Conservation (phyloP, 2,888 invertebrate species). For the Lingula anatina region DNA sequence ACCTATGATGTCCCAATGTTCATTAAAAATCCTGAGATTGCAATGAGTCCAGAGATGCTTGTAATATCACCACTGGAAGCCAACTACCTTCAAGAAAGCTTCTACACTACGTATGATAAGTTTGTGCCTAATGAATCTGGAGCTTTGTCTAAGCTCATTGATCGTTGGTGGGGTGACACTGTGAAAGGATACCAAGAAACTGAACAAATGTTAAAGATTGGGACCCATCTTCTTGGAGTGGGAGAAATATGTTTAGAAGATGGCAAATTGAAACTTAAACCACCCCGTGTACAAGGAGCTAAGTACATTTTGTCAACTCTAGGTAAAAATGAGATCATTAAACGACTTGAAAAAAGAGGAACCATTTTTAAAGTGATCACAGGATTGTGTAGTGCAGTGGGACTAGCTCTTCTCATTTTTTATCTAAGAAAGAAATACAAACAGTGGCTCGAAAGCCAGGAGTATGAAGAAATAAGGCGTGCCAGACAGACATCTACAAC, state of each 20-base stretch:
- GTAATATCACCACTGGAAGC: conserved; percentile 67
- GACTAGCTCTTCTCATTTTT: conserved; percentile 58
- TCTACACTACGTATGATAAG: conserved; percentile 77
- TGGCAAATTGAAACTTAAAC: conserved; percentile 62
- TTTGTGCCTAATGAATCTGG: conserved; percentile 74
- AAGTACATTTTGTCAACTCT: conserved; percentile 76
- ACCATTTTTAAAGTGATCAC: conserved; percentile 57
- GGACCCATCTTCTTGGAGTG: conserved; percentile 72
- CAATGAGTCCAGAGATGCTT: conserved; percentile 61
- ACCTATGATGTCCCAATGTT: conserved; percentile 52
- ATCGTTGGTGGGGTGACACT: conserved; percentile 74
- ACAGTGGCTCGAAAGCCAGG: conserved; percentile 6
- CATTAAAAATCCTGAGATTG: conserved; percentile 2
- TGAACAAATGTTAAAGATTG: conserved; percentile 79
- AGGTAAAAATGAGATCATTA: conserved; percentile 69
- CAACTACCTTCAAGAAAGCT: conserved; percentile 62
- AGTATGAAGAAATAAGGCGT: conserved; percentile 6
- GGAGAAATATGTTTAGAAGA: conserved; percentile 70
- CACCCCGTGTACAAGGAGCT: conserved; percentile 65
- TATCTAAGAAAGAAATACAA: conserved; percentile 43
- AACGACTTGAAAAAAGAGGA: conserved; percentile 67
- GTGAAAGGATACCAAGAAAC: conserved; percentile 81
- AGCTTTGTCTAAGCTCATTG: conserved; percentile 76
- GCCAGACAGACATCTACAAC: conserved; percentile 1
- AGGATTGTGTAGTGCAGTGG: conserved; percentile 58